A percentile compares a stretch with the other conserved stretches of the same genome.
Conservation (phyloP, 2,797 vertebrate species). For the Mormyrus proboscirostris region DNA sequence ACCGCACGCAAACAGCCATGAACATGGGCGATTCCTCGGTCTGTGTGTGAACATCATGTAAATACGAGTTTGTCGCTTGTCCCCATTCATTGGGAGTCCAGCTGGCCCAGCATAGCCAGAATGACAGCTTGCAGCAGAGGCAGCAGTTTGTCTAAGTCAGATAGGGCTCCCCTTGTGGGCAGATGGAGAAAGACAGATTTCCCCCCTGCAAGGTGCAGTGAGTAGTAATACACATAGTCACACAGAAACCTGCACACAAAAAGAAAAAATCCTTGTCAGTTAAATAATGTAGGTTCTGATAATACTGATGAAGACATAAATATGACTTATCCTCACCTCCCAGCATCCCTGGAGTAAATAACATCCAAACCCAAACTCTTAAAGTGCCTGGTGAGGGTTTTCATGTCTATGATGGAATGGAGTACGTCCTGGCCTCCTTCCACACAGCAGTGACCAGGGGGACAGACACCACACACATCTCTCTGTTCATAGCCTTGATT, state of each 20-base stretch:
- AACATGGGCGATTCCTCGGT: neutral
- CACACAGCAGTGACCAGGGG: constrained; percentile 60
- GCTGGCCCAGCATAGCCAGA: constrained; percentile 44
- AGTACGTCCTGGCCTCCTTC: constrained; percentile 65
- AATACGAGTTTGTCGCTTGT: neutral
- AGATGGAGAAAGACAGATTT: constrained; percentile 67
- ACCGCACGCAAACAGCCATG: neutral
- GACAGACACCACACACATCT: constrained; percentile 63
- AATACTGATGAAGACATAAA: neutral
- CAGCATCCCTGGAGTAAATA: constrained; percentile 68
- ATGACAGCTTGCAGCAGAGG: constrained; percentile 60
- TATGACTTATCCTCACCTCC: constrained; percentile 59
- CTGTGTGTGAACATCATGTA: neutral
- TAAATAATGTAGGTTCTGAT: neutral
- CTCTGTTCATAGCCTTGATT: constrained; percentile 69
- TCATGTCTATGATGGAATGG: constrained; percentile 66
- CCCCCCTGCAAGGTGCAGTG: constrained; percentile 58
- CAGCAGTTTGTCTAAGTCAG: constrained; percentile 56
- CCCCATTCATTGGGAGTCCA: constrained; percentile 27
- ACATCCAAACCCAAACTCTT: constrained; percentile 54
- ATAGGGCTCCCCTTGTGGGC: constrained; percentile 49
- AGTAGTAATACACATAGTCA: constrained; percentile 73
- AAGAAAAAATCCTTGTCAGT: neutral
- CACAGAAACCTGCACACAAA: constrained; percentile 64
- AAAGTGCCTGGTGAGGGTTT: constrained; percentile 52